Percentiles rank a stretch among this genome's conserved stretches.
Evolutionary conservation across 1,140 invertebrate genomes (phyloP).

Genomic region (Telenomus remus): DNA sequence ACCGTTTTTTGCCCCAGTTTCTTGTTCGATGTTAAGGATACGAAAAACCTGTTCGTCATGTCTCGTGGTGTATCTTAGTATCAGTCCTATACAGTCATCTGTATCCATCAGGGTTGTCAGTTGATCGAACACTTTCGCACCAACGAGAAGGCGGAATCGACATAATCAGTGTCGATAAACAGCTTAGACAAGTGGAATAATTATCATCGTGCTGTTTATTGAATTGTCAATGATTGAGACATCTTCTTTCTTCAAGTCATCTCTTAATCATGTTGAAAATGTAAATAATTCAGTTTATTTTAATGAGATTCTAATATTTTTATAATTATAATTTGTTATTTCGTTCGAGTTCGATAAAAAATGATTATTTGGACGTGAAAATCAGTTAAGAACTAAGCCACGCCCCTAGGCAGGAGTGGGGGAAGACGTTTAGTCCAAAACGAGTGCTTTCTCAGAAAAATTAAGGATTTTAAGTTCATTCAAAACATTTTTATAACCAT

Average conservation of each 20-base stretch:
- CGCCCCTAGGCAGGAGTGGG: too few species aligned
- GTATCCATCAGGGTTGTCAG: conserved; percentile 64
- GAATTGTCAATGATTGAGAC: conserved; percentile 25
- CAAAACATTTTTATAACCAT: too few species aligned
- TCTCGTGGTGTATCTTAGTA: conserved; percentile 41
- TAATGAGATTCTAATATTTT: too few species aligned
- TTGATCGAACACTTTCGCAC: conserved; percentile 60
- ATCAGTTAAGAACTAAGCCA: too few species aligned
- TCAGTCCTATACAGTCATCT: conserved; percentile 67
- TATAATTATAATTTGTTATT: too few species aligned
- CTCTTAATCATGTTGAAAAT: too few species aligned
- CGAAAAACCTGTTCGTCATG: conserved; percentile 63
- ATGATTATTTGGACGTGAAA: too few species aligned
- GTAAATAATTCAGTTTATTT: too few species aligned
- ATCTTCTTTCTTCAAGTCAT: neutral
- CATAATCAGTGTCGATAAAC: conserved; percentile 64
- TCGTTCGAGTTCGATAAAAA: too few species aligned
- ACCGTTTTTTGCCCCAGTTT: conserved; percentile 51
- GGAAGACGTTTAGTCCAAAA: too few species aligned
- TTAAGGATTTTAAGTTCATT: too few species aligned
- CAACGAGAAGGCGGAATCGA: conserved; percentile 33
- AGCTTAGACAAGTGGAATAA: conserved; percentile 61
- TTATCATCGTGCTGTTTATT: conserved; percentile 60
- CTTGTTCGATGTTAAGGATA: conserved; percentile 41
- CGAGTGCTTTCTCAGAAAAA: too few species aligned